Evolutionary conservation across 2,797 vertebrate species (phyloP).

Genomic region (Psittacula echo): DNA sequence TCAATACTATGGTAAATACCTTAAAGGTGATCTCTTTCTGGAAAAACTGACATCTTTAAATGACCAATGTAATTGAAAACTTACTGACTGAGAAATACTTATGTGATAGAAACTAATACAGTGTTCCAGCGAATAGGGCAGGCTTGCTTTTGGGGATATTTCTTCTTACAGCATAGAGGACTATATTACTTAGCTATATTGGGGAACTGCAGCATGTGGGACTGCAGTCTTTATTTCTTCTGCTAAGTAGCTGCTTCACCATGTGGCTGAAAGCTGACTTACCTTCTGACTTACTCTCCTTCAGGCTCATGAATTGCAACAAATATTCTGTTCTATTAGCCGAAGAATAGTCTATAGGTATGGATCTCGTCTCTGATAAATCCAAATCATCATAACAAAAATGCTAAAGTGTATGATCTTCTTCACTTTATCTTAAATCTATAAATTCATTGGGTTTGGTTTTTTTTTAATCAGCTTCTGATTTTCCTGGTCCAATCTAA

Average conservation of each 20-base stretch:
- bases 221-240: neutral
- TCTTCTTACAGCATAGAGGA: neutral
- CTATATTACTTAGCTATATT: neutral
- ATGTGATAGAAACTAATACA: neutral
- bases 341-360: neutral
- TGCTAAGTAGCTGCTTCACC: neutral
- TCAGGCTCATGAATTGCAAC: neutral
- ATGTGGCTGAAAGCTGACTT: neutral
- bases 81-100: neutral
- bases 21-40: neutral
- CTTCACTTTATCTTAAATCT: neutral
- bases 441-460: neutral
- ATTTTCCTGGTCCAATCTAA: neutral
- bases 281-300: neutral
- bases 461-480: rapidly evolving
- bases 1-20: neutral
- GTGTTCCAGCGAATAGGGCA: neutral
- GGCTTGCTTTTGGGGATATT: neutral
- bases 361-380: neutral
- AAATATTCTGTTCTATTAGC: neutral
- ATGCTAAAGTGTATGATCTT: neutral
- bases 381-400: neutral
- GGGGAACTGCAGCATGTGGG: neutral
- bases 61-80: neutral
- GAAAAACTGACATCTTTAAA: neutral